These are phyloP conservation scores for Epinotia bilunana DNA, from an alignment of 2,888 invertebrate species.

Conservation along the genomic window DNA sequence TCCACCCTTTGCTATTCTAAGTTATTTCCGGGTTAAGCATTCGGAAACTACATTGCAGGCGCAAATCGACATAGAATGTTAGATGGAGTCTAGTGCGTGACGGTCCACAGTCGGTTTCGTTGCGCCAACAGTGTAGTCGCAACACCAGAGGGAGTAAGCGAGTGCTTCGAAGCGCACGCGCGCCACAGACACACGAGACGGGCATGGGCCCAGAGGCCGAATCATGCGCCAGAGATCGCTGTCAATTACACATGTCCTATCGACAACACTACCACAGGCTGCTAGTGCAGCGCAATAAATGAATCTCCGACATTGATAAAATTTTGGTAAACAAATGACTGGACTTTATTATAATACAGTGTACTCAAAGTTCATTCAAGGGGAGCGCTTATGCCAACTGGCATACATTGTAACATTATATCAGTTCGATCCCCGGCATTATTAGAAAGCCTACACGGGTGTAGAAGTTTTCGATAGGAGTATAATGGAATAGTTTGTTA, in stretches of 20 bases:
- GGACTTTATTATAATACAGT: background rate
- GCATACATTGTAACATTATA: background rate
- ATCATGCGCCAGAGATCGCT: conserved; percentile 70
- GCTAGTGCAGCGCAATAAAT: background rate
- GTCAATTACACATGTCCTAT: conserved; percentile 24
- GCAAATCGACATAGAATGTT: conserved; percentile 53
- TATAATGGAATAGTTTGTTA: conserved; percentile 81
- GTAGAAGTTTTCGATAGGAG: conserved; percentile 59
- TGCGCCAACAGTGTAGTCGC: conserved; percentile 72
- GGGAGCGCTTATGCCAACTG: conserved; percentile 1
- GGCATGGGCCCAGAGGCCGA: conserved; percentile 65
- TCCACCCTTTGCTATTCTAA: conserved; percentile 49
- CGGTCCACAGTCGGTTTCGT: conserved; percentile 47
- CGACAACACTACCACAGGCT: conserved; percentile 8
- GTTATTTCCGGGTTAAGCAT: conserved; percentile 62
- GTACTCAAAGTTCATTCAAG: background rate
- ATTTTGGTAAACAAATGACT: conserved; percentile 2
- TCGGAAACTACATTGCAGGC: conserved; percentile 69
- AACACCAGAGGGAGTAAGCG: conserved; percentile 75
- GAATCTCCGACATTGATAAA: conserved; percentile 23
- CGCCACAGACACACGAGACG: conserved; percentile 71
- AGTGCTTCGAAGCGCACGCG: conserved; percentile 80
- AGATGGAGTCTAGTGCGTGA: conserved; percentile 28
- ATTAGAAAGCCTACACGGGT: conserved; percentile 73
- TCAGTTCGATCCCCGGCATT: conserved; percentile 70